Evolutionary conservation across 2,888 invertebrate species (phyloP), one percentile per base, ranked within the genome.

Genomic region (Drosophila anceps): DNA sequence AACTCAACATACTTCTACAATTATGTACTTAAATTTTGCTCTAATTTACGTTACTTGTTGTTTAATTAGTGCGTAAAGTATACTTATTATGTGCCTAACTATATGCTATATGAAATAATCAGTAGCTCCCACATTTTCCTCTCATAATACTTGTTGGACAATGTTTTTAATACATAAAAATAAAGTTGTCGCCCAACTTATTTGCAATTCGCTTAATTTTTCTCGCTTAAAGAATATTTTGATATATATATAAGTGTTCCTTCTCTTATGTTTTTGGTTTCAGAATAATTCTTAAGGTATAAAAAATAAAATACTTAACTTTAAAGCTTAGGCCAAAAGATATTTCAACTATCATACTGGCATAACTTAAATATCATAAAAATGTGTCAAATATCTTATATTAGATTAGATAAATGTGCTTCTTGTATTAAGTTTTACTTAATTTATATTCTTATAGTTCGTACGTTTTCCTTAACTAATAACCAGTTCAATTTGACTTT

Each of bases 71-170:
- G 41, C 37, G 44, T 31, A 29, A 31, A 43, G 33, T 67, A 24
- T 2, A n/a, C 18, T 15, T 43, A 35, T 43, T 48, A 46, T 60
- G 8, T 46, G 7, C 20, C 39, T 24, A 33, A 29, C 1, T 50
- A 20, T 33, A 20, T 29, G 4, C 31, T 48, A 46, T 57, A 50
- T 50, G 6, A 48, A 29, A 10, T 41, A 48, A 43, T 18, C 35
- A 48, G 12, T 48, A 24, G 24, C 10, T 41, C 10, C 41, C 37
- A 46, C 13, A 10, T 48, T 20, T 24, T 13, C 2, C 35, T 29
- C 33, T 33, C 48, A 60, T 77, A 77, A 77, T 77, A 77, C 77
- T 77, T 77, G 50, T 58, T 60, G 20, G 12, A 24, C 63, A 50
- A 59, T 44, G 44, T 15, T 55, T 29, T 2, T 18, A 0, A 15